These are phyloP conservation scores for Aphis gossypii DNA, from an alignment of 1,140 invertebrate genomes.

Conservation along the genomic window DNA sequence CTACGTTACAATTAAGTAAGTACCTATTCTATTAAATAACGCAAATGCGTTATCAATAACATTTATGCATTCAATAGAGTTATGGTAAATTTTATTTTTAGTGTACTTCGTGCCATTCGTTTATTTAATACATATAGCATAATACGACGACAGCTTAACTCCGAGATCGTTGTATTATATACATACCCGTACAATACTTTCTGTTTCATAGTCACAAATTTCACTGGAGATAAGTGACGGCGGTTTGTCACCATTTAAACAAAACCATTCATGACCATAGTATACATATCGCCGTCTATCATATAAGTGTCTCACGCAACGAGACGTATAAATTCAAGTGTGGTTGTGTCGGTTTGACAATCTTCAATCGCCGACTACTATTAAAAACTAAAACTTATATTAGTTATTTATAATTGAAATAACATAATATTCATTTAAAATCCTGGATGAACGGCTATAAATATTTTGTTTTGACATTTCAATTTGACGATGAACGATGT, in stretches of 20 bases:
- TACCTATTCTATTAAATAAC: not conserved
- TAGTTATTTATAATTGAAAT: not conserved
- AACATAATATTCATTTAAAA: not conserved
- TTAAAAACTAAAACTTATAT: not conserved
- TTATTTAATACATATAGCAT: not conserved
- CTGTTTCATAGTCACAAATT: not conserved
- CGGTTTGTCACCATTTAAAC: not conserved
- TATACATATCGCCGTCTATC: not conserved
- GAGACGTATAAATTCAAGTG: not conserved
- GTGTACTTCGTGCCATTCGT: not conserved
- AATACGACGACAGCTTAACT: not conserved
- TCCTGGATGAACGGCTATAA: not conserved
- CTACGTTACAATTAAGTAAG: not conserved
- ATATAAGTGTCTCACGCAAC: not conserved
- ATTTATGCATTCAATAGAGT: not conserved
- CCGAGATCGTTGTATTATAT: not conserved
- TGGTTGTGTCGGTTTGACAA: not conserved
- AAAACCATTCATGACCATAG: not conserved
- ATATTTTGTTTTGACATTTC: not conserved
- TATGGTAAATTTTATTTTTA: not conserved
- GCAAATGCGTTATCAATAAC: not conserved
- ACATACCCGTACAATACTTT: not conserved
- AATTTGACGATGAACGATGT: not conserved
- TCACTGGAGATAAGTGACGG: not conserved
- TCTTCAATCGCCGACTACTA: not conserved